Evolutionary conservation across 2,797 vertebrate genomes (phyloP), one percentile per base, ranked within the genome.

Genomic region (Echiichthys vipera): DNA sequence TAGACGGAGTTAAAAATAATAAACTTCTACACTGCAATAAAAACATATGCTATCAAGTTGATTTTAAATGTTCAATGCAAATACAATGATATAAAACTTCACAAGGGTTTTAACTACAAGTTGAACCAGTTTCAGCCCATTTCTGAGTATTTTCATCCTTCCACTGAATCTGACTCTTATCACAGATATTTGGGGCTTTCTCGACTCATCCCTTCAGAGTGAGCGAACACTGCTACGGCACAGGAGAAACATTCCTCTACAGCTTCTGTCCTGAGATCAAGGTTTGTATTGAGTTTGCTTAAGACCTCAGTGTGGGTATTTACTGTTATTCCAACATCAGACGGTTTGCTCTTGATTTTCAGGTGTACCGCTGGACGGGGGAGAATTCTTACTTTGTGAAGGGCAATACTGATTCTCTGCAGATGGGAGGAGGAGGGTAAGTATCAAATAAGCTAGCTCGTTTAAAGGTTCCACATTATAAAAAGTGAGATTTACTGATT

Each of bases 331-430:
- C 1, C 12, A 25, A 36, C 12, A 32, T 42, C 17, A 29, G 7
- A 32, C 22, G 12, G 18, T 58, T 59, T 63, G 4, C 11, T 30
- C 12, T 67, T 2, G 39, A 0, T 81, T 43, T 71, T 58, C 83
- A 99, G 98, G 95, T 97, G 69, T 99, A 95, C 77, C 97, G 95
- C 75, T 99, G 98, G 98, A 97, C 96, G 24, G 98, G 98, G 56
- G 98, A 99, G 85, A 99, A 99, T 81, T 99, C 97, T 0, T 99
- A 99, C 90, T 99, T 99, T 89, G 97, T 99, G 80, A 99, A 98
- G 20, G 98, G 98, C 90, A 97, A 97, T 83, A 96, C 87, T 62
- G 96, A 95, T 81, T 99, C 96, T 85, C 94, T 99, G 83, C 96
- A 99, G 92, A 95, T 99, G n/a, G 98, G 98, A 81, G 98, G 98